These are phyloP conservation scores for Gulo gulo DNA, from an alignment of 2,113 vertebrate genomes.

Conservation along the genomic window DNA sequence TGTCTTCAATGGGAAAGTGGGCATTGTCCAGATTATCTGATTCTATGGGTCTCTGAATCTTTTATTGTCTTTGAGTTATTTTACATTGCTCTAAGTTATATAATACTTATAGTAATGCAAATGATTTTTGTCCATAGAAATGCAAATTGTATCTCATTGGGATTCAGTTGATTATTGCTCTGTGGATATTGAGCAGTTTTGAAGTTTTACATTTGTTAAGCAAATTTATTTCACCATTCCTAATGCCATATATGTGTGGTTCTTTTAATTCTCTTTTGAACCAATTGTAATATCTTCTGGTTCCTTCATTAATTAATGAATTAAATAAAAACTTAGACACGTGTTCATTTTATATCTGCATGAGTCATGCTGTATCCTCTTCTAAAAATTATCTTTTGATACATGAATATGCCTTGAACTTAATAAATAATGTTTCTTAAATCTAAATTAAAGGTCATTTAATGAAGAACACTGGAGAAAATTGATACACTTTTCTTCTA, in stretches of 20 bases:
- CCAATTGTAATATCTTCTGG: background rate
- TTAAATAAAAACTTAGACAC: constrained; percentile 46
- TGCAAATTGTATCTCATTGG: constrained; percentile 40
- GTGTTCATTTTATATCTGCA: constrained; percentile 40
- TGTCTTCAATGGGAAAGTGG: constrained; percentile 3
- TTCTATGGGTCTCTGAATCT: background rate
- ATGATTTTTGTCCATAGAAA: constrained; percentile 46
- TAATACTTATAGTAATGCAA: constrained; percentile 43
- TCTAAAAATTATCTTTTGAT: constrained; percentile 47
- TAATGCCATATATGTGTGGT: background rate
- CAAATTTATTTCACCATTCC: constrained; percentile 49
- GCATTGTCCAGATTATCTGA: background rate
- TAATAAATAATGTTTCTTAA: constrained; percentile 47
- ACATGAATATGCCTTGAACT: background rate
- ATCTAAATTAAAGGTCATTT: constrained; percentile 19
- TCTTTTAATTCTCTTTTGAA: constrained; percentile 36
- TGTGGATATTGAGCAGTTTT: constrained; percentile 27
- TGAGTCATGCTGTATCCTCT: background rate
- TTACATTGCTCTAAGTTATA: background rate
- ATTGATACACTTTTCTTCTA: background rate
- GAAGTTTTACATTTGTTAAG: constrained; percentile 50
- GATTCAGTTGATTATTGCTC: constrained; percentile 48
- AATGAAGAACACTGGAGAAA: constrained; percentile 34
- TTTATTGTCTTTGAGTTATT: constrained; percentile 38
- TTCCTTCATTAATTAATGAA: constrained; percentile 17